phyloP scores from a whole-genome alignment of 1,140 invertebrate species.

The Lepidostoma basale region DNA sequence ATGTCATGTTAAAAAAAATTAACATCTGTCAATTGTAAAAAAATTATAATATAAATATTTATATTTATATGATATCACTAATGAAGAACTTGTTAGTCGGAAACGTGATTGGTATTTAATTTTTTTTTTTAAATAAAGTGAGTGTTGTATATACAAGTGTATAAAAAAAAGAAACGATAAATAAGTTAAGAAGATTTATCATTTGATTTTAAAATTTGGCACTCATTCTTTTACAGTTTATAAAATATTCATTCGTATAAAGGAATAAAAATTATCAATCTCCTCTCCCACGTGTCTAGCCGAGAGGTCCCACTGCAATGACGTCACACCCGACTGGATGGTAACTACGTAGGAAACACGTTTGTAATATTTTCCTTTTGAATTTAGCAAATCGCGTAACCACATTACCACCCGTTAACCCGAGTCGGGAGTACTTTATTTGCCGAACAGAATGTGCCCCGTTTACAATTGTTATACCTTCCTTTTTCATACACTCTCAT shows the following conservation, averaged over 20 bases:
- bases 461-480: constrained; percentile 30
- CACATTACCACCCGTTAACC: constrained; percentile 25
- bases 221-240: not conserved
- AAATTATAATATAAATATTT: too few species aligned
- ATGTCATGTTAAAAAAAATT: too few species aligned
- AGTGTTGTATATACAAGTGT: not conserved
- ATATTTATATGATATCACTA: too few species aligned
- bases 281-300: not conserved
- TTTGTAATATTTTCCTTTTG: constrained; percentile 38
- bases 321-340: constrained; percentile 24
- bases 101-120: too few species aligned
- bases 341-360: constrained; percentile 5
- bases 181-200: not conserved
- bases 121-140: not conserved
- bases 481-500: too few species aligned
- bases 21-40: too few species aligned
- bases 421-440: constrained; percentile 25
- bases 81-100: too few species aligned
- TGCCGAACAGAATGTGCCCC: constrained; percentile 21
- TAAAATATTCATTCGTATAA: not conserved
- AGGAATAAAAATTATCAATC: not conserved
- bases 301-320: constrained; percentile 11
- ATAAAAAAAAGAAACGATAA: not conserved
- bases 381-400: constrained; percentile 36
- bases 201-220: not conserved